Conservation (phyloP, 2,797 vertebrate genomes). For the Philypnodon macrostomus region DNA sequence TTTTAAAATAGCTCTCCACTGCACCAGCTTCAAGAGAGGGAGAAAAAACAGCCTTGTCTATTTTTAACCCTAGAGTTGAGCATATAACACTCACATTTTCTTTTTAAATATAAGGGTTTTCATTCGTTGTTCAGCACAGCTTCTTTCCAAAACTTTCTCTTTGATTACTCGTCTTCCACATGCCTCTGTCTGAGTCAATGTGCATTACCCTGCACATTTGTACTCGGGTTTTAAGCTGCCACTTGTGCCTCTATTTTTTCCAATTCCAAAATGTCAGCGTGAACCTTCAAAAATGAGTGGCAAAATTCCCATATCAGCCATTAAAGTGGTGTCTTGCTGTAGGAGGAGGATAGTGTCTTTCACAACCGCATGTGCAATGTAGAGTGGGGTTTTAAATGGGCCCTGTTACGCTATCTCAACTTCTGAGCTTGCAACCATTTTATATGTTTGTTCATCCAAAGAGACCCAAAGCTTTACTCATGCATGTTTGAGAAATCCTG, state of each 20-base stretch:
- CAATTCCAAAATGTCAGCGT: slow-evolving; percentile 15
- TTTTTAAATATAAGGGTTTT: slow-evolving; percentile 12
- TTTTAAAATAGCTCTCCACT: slow-evolving; percentile 20
- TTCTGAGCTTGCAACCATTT: too few species aligned
- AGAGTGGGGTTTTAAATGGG: too few species aligned
- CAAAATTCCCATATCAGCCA: slow-evolving; percentile 35
- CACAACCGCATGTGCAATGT: slow-evolving; percentile 13
- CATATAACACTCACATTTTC: slow-evolving; percentile 28
- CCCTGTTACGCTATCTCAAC: too few species aligned
- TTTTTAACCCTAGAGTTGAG: slow-evolving; percentile 46
- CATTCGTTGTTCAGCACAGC: slow-evolving; percentile 17
- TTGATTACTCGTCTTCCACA: slow-evolving; percentile 27
- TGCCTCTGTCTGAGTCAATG: slow-evolving; percentile 9
- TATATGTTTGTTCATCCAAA: too few species aligned
- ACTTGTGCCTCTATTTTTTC: slow-evolving; percentile 22
- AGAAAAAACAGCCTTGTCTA: slow-evolving; percentile 19
- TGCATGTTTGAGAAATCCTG: too few species aligned
- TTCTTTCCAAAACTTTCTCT: slow-evolving; percentile 42
- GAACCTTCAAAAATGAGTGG: slow-evolving; percentile 30
- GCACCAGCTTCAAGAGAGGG: slow-evolving; percentile 11
- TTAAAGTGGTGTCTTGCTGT: slow-evolving; percentile 39
- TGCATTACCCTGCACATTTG: slow-evolving; percentile 19
- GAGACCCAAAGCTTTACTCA: too few species aligned
- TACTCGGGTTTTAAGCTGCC: slow-evolving; percentile 25
- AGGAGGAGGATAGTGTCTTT: slow-evolving; percentile 23